phyloP scores from a whole-genome alignment of 2,888 invertebrate species.

The Caenorhabditis becei region DNA sequence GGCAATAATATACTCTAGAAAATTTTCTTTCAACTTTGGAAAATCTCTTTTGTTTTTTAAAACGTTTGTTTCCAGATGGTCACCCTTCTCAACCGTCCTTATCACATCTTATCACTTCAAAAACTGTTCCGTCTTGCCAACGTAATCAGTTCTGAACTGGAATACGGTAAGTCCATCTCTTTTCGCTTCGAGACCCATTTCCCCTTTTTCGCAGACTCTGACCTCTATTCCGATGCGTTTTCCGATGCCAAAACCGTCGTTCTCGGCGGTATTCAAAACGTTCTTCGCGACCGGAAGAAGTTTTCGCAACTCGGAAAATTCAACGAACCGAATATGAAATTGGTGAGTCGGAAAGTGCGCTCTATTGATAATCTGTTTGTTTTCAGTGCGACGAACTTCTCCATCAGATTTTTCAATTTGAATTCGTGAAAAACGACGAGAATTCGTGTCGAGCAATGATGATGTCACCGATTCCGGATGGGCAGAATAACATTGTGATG shows the following conservation, averaged over 20 bases:
- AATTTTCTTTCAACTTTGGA: too few species aligned
- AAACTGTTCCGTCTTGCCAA: constrained; percentile 39
- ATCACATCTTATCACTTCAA: constrained; percentile 52
- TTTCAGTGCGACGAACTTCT: constrained; percentile 46
- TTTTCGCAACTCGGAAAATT: constrained; percentile 35
- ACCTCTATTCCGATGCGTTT: constrained; percentile 12
- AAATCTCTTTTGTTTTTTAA: too few species aligned
- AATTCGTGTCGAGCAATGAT: constrained; percentile 27
- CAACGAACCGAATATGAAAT: constrained; percentile 41
- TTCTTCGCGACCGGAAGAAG: constrained; percentile 46
- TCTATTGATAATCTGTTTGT: neutral
- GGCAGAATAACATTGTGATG: constrained; percentile 50
- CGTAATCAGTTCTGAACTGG: constrained; percentile 31
- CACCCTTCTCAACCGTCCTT: constrained; percentile 56
- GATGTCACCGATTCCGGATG: constrained; percentile 29
- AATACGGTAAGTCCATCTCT: constrained; percentile 1
- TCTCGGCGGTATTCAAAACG: constrained; percentile 43
- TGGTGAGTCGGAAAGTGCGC: constrained; percentile 4
- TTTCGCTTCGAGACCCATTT: neutral
- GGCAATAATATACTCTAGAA: too few species aligned
- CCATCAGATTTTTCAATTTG: constrained; percentile 46
- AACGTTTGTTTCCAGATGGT: constrained; percentile 63
- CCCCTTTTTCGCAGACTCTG: constrained; percentile 4
- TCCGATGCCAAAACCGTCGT: constrained; percentile 42
- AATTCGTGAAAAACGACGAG: constrained; percentile 42